Conservation (phyloP, 1,140 invertebrate genomes). For the Diuraphis noxia region DNA sequence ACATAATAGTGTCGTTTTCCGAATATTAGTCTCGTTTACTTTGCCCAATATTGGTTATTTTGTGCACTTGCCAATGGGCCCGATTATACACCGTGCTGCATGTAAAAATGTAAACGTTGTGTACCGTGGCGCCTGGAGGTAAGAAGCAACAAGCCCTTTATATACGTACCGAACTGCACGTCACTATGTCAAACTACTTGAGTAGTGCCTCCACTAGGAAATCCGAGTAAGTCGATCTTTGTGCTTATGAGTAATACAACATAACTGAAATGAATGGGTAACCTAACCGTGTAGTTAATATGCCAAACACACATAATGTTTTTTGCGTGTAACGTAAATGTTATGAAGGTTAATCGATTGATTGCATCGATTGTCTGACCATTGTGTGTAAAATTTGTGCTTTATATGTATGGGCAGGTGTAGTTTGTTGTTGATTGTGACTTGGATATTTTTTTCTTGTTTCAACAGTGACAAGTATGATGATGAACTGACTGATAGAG, state of each 20-base stretch:
- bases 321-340: background rate
- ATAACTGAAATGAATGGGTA: background rate
- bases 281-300: background rate
- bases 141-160: background rate
- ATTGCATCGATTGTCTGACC: background rate
- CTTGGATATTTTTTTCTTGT: slow-evolving; percentile 11
- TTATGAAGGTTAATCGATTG: background rate
- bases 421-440: background rate
- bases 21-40: background rate
- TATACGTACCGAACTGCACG: background rate
- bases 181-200: slow-evolving; percentile 32
- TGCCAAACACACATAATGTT: background rate
- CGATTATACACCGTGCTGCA: background rate
- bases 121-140: background rate
- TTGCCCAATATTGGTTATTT: slow-evolving; percentile 10
- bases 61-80: background rate
- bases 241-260: background rate
- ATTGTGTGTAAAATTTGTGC: background rate
- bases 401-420: background rate
- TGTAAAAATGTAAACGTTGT: slow-evolving; percentile 9
- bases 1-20: background rate
- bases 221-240: slow-evolving; percentile 25
- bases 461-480: slow-evolving; percentile 64
- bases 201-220: slow-evolving; percentile 2
- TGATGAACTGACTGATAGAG: slow-evolving; percentile 71